phyloP scores from a whole-genome alignment of 64 coral and sea anemone species.

The Montipora sp. region DNA sequence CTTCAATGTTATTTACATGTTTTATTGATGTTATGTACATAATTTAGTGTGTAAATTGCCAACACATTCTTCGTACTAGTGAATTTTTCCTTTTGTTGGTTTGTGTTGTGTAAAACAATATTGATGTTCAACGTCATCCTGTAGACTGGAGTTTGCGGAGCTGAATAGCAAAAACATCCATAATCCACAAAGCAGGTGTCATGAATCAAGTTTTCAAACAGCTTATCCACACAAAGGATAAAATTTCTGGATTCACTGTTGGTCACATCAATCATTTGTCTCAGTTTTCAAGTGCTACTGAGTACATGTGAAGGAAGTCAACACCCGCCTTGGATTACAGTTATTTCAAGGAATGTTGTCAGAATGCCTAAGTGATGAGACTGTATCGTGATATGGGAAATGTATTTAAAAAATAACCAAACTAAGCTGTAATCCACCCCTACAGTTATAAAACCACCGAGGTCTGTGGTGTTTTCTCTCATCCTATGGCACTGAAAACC shows the following conservation, averaged over 20 bases:
- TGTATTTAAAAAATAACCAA: not conserved
- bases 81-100: not conserved
- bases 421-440: not conserved
- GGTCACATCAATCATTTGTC: not conserved
- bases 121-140: not conserved
- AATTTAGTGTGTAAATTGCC: not conserved
- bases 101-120: not conserved
- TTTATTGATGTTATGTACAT: not conserved
- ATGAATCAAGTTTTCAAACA: not conserved
- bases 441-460: not conserved
- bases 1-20: slow-evolving; percentile 3
- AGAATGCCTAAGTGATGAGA: not conserved
- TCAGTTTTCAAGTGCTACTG: slow-evolving; percentile 3
- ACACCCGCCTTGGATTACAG: no score
- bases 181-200: not conserved
- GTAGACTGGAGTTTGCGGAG: not conserved
- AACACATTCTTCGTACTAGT: not conserved
- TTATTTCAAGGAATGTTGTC: no score
- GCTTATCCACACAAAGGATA: not conserved
- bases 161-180: not conserved
- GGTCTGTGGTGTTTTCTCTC: not conserved
- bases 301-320: no score
- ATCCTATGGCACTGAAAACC: not conserved
- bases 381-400: not conserved
- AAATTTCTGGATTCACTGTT: not conserved